A percentile compares a stretch with the other conserved stretches of the same genome.
Conservation (phyloP, 64 coral and sea anemone species). For the Montipora sp. region DNA sequence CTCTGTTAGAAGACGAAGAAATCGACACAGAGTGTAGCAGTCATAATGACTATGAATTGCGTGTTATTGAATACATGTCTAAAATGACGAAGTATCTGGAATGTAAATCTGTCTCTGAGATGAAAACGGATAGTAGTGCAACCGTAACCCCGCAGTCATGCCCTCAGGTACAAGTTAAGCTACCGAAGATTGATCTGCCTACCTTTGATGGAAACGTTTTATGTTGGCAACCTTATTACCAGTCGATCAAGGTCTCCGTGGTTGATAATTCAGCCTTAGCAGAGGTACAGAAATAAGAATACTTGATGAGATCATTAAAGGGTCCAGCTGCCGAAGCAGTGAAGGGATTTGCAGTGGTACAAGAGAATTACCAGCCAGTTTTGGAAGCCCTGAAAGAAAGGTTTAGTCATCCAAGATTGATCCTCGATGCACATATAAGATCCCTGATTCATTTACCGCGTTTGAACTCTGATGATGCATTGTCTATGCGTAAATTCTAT, state of each 20-base stretch:
- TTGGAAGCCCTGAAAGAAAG: background rate
- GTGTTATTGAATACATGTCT: background rate
- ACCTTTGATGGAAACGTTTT: slow-evolving; percentile 12
- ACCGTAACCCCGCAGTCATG: background rate
- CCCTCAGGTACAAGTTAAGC: slow-evolving; percentile 16
- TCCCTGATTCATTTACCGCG: background rate
- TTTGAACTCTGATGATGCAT: slow-evolving; percentile 8
- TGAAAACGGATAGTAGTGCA: background rate
- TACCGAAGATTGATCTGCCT: slow-evolving; percentile 31
- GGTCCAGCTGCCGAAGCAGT: background rate
- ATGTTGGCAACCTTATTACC: slow-evolving; percentile 19
- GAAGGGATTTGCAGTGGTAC: background rate
- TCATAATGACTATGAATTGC: slow-evolving; percentile 26
- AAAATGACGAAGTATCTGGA: no score
- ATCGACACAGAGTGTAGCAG: no score
- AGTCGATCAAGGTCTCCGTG: slow-evolving; percentile 12
- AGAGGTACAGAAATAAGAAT: background rate
- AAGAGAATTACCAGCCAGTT: slow-evolving; percentile 3
- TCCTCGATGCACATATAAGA: background rate
- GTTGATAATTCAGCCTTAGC: background rate
- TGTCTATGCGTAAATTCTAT: no score
- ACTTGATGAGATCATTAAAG: background rate
- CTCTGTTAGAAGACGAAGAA: no score
- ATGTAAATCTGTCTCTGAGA: no score
- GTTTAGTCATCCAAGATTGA: no score